Conservation (phyloP, 2,113 vertebrate species). For the Corythornis madagascariensis region DNA sequence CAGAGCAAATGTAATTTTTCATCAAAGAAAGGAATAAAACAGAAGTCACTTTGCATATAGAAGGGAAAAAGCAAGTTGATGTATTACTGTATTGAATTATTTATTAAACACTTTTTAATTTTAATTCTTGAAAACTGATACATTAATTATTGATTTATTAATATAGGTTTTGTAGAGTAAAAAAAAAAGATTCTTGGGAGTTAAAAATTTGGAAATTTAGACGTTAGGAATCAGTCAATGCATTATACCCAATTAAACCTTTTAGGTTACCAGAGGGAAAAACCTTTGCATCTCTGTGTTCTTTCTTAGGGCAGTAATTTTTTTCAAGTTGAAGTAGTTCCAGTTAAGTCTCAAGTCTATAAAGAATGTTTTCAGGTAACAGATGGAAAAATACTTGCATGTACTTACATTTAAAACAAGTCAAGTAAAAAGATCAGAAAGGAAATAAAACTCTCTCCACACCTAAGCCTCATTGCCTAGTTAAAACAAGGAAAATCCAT, state of each 20-base stretch:
- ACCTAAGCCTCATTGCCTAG: not conserved
- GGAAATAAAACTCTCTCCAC: not conserved
- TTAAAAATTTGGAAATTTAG: not conserved
- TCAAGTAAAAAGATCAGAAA: not conserved
- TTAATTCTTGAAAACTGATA: not conserved
- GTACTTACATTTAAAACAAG: not conserved
- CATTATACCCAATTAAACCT: not conserved
- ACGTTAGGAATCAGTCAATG: not conserved
- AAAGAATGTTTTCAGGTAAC: not conserved
- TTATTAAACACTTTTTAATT: not conserved
- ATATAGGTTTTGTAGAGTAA: not conserved
- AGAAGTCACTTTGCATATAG: not conserved
- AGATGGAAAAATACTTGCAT: conserved; percentile 9
- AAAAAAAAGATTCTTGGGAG: not conserved
- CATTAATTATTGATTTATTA: not conserved
- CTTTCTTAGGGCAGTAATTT: not conserved
- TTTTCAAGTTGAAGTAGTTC: not conserved
- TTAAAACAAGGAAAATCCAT: not conserved
- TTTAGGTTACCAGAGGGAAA: not conserved
- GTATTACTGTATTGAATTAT: not conserved
- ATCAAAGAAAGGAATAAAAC: not conserved
- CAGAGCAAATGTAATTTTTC: not conserved
- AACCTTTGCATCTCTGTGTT: not conserved
- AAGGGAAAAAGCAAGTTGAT: not conserved
- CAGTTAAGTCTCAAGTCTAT: not conserved